Percentiles rank a stretch among this genome's conserved stretches.
These are phyloP conservation scores for Pelobates fuscus DNA, from an alignment of 2,113 vertebrate species.

Conservation along the genomic window DNA sequence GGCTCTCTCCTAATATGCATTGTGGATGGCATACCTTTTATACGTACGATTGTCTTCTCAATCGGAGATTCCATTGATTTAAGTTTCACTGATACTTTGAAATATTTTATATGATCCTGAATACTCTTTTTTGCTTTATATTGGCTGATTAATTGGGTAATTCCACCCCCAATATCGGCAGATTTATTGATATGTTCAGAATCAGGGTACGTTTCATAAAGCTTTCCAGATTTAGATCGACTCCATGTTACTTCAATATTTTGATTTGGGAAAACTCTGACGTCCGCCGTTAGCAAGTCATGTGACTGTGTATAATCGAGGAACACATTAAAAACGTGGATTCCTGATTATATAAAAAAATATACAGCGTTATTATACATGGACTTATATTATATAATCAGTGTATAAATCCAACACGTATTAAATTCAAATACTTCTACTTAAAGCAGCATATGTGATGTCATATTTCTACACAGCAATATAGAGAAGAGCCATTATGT, in stretches of 20 bases:
- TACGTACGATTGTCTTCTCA: background rate
- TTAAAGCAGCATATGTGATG: background rate
- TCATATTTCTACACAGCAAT: no score
- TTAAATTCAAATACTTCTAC: no score
- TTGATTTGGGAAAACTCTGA: background rate
- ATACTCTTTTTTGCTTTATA: no score
- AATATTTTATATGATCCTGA: background rate
- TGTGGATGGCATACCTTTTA: background rate
- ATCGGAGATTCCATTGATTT: background rate
- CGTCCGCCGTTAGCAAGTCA: background rate
- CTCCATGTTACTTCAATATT: background rate
- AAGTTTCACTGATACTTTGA: constrained; percentile 1
- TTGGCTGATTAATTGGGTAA: background rate
- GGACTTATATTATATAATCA: background rate
- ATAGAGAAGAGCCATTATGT: no score
- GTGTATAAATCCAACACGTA: background rate
- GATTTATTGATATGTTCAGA: background rate
- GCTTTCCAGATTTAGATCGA: background rate
- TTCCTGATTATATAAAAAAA: background rate
- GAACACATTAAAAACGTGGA: background rate
- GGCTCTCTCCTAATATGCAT: background rate
- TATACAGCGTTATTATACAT: background rate
- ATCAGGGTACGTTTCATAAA: background rate
- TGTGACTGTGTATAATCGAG: background rate
- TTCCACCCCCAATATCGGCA: background rate